These are phyloP conservation scores for Lathronympha strigana DNA, from an alignment of 2,888 invertebrate genomes.

Conservation along the genomic window DNA sequence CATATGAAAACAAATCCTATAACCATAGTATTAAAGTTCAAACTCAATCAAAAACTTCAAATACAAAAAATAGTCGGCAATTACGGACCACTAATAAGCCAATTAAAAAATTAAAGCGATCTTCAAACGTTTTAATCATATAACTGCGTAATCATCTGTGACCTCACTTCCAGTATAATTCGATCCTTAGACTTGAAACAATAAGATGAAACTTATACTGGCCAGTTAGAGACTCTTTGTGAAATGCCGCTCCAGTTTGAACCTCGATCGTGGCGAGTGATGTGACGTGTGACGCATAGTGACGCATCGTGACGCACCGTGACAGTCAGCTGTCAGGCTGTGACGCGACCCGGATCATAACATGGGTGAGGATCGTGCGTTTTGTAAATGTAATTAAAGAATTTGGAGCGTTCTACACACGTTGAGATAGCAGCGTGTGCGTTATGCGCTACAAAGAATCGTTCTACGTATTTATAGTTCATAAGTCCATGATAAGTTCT, in stretches of 20 bases:
- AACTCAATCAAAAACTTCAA: neutral
- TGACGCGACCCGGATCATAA: constrained; percentile 37
- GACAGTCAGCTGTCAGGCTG: constrained; percentile 32
- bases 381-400: constrained; percentile 37
- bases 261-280: constrained; percentile 22
- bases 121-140: constrained; percentile 17
- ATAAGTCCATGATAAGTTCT: no score
- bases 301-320: constrained; percentile 24
- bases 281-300: constrained; percentile 40
- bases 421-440: neutral
- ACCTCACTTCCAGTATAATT: neutral
- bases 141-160: neutral
- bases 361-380: constrained; percentile 35
- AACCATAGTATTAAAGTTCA: neutral
- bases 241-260: constrained; percentile 33
- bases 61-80: constrained; percentile 36
- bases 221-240: neutral
- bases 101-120: constrained; percentile 42
- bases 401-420: constrained; percentile 17
- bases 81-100: constrained; percentile 38
- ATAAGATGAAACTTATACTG: neutral
- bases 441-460: neutral
- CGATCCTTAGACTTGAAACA: neutral
- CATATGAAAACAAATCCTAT: constrained; percentile 3
- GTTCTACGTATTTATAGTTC: neutral